These are phyloP conservation scores for Ophion slaviceki DNA, from an alignment of 2,888 invertebrate species.

Conservation along the genomic window DNA sequence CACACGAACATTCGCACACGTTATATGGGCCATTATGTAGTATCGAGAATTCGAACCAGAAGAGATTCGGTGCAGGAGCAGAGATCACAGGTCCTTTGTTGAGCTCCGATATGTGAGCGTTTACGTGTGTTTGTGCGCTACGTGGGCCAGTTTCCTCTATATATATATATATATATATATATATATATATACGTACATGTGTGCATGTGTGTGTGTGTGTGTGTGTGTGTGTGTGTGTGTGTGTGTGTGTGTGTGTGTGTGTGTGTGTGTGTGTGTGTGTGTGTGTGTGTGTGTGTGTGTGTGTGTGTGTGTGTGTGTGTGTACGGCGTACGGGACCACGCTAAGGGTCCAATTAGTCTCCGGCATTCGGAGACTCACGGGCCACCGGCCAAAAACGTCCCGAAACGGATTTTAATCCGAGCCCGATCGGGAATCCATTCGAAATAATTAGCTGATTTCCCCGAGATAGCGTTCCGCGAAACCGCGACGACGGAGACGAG, in stretches of 20 bases:
- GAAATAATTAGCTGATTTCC: conserved; percentile 83
- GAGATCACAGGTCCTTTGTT: conserved; percentile 58
- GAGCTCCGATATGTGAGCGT: conserved; percentile 13
- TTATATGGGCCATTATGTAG: conserved; percentile 17
- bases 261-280: too few species aligned
- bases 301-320: too few species aligned
- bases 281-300: too few species aligned
- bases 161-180: too few species aligned
- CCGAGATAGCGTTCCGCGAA: conserved; percentile 77
- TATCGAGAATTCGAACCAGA: conserved; percentile 30
- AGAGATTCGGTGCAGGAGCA: conserved; percentile 34
- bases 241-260: too few species aligned
- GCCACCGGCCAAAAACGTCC: conserved; percentile 79
- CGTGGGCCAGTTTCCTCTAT: conserved; percentile 57
- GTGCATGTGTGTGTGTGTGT: too few species aligned
- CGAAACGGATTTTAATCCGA: conserved; percentile 79
- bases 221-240: too few species aligned
- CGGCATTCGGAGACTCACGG: conserved; percentile 80
- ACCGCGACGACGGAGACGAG: conserved; percentile 54
- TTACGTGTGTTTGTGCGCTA: conserved; percentile 20
- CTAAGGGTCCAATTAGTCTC: conserved; percentile 83
- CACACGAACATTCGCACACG: conserved; percentile 22
- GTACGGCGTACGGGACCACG: conserved; percentile 69
- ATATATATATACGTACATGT: too few species aligned
- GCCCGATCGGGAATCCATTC: conserved; percentile 82